phyloP scores from a whole-genome alignment of 2,113 vertebrate genomes.

The Podarcis raffonei region DNA sequence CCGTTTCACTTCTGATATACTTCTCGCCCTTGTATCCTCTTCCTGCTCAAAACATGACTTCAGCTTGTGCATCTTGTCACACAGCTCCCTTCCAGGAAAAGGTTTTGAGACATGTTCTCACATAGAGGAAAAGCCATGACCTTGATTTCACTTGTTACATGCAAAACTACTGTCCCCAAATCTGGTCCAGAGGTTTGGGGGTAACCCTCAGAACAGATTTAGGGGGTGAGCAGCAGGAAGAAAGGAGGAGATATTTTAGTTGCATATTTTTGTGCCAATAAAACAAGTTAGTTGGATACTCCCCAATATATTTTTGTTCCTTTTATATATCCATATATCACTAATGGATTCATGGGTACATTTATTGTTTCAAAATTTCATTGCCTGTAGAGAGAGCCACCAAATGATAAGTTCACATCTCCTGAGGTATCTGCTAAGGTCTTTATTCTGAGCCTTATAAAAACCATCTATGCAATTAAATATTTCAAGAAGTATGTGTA shows the following conservation, averaged over 20 bases:
- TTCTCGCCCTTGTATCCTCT: not conserved
- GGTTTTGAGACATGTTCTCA: not conserved
- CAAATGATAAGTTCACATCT: not conserved
- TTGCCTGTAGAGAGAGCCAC: not conserved
- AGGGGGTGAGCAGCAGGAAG: no score
- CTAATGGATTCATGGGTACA: not conserved
- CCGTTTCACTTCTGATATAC: no score
- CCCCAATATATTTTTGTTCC: not conserved
- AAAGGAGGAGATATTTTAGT: no score
- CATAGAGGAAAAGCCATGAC: not conserved
- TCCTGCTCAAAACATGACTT: not conserved
- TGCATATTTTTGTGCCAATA: no score
- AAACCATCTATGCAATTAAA: not conserved
- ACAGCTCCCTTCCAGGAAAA: not conserved
- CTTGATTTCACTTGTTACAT: not conserved
- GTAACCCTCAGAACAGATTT: no score
- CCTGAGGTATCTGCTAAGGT: not conserved
- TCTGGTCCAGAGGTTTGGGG: no score
- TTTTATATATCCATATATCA: not conserved
- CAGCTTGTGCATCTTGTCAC: no score
- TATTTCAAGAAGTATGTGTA: not conserved
- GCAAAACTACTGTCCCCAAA: no score
- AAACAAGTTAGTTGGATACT: no score
- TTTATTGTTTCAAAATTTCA: not conserved
- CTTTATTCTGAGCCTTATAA: not conserved